phyloP scores from a whole-genome alignment of 2,797 vertebrate species.

The Vespertilio murinus region DNA sequence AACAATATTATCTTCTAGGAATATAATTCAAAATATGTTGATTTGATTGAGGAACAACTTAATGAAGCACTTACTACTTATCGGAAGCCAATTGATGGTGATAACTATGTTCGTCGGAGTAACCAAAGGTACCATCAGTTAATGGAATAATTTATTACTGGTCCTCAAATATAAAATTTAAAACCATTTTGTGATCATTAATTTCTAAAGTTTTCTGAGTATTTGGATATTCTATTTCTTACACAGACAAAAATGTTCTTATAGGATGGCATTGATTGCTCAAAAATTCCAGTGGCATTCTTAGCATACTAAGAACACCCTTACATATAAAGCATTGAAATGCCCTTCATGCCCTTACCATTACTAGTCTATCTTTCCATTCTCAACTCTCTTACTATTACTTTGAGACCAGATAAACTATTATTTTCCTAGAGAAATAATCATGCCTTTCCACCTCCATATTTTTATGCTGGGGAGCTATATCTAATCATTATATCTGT shows the following conservation, averaged over 20 bases:
- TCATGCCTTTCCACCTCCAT: not conserved
- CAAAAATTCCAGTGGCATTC: not conserved
- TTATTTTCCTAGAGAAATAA: not conserved
- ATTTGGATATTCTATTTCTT: not conserved
- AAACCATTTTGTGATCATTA: not conserved
- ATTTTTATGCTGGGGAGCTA: conserved; percentile 6
- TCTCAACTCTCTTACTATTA: not conserved
- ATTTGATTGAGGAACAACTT: conserved; percentile 97
- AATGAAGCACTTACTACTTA: conserved; percentile 99
- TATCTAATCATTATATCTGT: not conserved
- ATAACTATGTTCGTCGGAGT: conserved; percentile 98
- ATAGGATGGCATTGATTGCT: not conserved
- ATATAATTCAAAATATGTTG: conserved; percentile 98
- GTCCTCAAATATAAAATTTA: conserved; percentile 2
- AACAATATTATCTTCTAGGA: conserved; percentile 84
- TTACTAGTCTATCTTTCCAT: not conserved
- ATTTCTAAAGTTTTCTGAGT: conserved; percentile 19
- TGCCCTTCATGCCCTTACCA: not conserved
- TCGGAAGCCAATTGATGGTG: conserved; percentile 97
- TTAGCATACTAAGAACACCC: not conserved
- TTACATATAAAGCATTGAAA: not conserved
- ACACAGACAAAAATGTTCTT: not conserved
- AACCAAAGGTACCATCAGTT: conserved; percentile 92
- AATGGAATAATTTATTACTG: not conserved
- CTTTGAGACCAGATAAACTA: not conserved